Conservation (phyloP, 2,797 vertebrate genomes). For the Sus cebifrons region DNA sequence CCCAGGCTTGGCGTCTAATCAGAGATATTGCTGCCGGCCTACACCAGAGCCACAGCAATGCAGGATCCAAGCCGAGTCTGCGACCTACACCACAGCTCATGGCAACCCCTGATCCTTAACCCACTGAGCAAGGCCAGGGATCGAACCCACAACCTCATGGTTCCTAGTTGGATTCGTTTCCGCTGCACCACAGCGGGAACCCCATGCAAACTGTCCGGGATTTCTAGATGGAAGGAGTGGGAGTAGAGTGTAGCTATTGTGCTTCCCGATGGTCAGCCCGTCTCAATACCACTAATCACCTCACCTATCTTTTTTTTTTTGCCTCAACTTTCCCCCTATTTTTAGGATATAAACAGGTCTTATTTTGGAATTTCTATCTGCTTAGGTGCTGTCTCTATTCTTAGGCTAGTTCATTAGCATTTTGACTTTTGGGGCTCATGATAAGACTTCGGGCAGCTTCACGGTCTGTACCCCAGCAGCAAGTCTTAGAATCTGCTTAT, state of each 20-base stretch:
- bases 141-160: background rate
- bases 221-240: background rate
- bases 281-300: background rate
- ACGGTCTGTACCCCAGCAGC: background rate
- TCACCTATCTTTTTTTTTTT: background rate
- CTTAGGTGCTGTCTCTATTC: background rate
- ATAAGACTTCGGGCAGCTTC: background rate
- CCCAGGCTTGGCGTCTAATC: no score
- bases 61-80: no score
- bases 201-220: background rate
- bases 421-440: background rate
- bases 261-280: background rate
- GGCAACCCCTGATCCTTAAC: no score
- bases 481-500: background rate
- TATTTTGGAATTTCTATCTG: slow-evolving; percentile 24
- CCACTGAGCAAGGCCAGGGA: background rate
- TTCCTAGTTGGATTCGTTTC: no score
- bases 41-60: no score
- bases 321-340: background rate
- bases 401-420: background rate
- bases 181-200: no score
- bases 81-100: no score
- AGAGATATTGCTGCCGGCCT: no score
- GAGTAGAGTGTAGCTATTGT: fast-evolving
- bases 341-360: background rate